Evolutionary conservation across 2,888 invertebrate genomes (phyloP).

Genomic region (Acleris emargana): DNA sequence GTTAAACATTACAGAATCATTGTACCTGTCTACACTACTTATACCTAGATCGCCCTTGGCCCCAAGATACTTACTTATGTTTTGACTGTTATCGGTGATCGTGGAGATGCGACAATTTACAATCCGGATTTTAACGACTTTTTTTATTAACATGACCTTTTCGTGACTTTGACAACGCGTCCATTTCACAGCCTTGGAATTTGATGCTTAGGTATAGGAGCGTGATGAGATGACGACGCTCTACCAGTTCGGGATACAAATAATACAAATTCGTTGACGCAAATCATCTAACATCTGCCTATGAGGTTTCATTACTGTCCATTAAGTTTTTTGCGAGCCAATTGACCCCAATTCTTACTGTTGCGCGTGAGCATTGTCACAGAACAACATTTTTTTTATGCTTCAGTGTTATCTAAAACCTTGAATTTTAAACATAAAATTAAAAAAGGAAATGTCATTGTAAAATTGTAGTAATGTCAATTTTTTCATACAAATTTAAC

Average conservation of each 20-base stretch:
- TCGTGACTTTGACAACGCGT: conserved; percentile 26
- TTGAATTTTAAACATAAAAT: too few relatives aligned
- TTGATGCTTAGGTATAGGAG: conserved; percentile 32
- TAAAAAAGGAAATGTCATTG: too few relatives aligned
- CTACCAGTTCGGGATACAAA: conserved; percentile 46
- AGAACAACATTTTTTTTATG: conserved; percentile 32
- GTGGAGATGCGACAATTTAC: conserved; percentile 5
- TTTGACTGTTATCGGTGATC: background rate
- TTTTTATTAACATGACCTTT: conserved; percentile 31
- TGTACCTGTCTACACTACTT: too few relatives aligned
- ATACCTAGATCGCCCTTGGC: background rate
- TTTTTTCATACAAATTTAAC: too few relatives aligned
- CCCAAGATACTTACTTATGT: background rate
- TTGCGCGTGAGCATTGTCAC: conserved; percentile 58
- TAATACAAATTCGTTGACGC: conserved; percentile 60
- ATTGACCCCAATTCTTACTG: conserved; percentile 68
- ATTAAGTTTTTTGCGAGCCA: conserved; percentile 69
- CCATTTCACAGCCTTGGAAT: conserved; percentile 41
- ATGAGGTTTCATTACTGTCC: conserved; percentile 71
- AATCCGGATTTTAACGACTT: conserved; percentile 9
- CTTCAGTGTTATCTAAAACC: background rate
- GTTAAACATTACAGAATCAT: too few relatives aligned
- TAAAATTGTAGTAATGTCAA: too few relatives aligned
- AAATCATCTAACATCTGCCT: conserved; percentile 58
- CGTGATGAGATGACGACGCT: conserved; percentile 57